Conservation (phyloP, 2,113 vertebrate species). For the Leptobrachium ailaonicum region DNA sequence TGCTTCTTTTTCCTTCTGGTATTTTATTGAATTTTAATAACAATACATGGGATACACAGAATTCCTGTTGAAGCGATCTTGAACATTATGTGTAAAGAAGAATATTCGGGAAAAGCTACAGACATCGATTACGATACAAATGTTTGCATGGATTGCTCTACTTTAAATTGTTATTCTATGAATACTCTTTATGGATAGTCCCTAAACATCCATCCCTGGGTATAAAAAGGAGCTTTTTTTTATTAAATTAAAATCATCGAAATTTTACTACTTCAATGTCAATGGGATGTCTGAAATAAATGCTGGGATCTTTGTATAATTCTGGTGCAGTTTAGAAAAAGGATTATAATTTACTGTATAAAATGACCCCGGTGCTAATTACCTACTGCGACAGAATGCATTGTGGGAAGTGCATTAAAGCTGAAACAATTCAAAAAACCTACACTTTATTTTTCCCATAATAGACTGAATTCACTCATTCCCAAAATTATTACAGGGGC, state of each 20-base stretch:
- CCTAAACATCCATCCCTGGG: too few relatives aligned
- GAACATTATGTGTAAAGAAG: too few relatives aligned
- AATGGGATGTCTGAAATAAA: background rate
- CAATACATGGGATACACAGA: too few relatives aligned
- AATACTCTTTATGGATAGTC: too few relatives aligned
- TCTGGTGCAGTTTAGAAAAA: background rate
- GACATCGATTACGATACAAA: too few relatives aligned
- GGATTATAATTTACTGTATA: background rate
- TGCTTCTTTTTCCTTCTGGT: too few relatives aligned
- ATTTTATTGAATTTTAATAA: too few relatives aligned
- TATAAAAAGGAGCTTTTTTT: background rate
- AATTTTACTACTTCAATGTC: background rate
- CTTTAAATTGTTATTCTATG: too few relatives aligned
- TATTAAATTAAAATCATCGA: background rate
- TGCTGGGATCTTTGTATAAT: background rate
- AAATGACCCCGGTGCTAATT: background rate
- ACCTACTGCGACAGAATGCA: slow-evolving; percentile 1
- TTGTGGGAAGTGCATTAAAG: slow-evolving; percentile 12
- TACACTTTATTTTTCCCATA: background rate
- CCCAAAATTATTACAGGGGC: background rate
- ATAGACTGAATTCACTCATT: background rate
- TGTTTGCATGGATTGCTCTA: too few relatives aligned
- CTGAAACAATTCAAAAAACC: background rate
- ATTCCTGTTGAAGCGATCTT: background rate
- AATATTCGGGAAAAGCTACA: too few relatives aligned